phyloP scores from a whole-genome alignment of 2,888 invertebrate species.

The Oxystoma pomonae region DNA sequence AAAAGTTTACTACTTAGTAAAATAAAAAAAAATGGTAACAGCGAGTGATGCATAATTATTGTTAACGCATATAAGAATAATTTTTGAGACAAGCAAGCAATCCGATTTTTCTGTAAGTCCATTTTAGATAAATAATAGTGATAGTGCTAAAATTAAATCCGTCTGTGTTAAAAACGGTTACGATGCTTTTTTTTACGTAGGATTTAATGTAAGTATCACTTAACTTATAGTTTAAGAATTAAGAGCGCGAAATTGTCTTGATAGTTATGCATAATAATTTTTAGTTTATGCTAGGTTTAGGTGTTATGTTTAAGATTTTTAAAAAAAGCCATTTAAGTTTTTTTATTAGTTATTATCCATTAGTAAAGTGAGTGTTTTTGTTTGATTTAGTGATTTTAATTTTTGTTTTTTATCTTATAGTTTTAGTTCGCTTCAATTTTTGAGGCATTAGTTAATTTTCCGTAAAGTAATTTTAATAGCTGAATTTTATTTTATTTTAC shows the following conservation, averaged over 20 bases:
- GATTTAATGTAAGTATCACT: neutral
- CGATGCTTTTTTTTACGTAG: neutral
- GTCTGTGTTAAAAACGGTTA: too few species aligned
- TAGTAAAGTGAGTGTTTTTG: neutral
- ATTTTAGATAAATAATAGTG: neutral
- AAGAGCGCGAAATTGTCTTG: neutral
- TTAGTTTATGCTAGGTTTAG: neutral
- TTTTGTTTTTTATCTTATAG: neutral
- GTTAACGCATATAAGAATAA: constrained; percentile 12
- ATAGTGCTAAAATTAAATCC: too few species aligned
- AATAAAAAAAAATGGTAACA: neutral
- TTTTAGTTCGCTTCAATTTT: neutral
- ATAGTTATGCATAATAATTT: neutral
- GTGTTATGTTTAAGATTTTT: neutral
- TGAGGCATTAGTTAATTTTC: neutral
- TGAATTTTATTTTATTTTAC: neutral
- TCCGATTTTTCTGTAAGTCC: constrained; percentile 5
- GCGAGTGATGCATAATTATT: neutral
- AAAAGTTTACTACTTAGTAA: too few species aligned
- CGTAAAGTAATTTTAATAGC: neutral
- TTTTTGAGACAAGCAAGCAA: constrained; percentile 24
- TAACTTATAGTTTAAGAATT: neutral
- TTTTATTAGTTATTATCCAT: neutral
- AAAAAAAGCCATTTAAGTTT: neutral
- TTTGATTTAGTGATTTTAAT: neutral